Percentiles rank a stretch among this genome's conserved stretches.
Evolutionary conservation across 2,113 vertebrate species (phyloP).

Genomic region (Anseranas semipalmata): DNA sequence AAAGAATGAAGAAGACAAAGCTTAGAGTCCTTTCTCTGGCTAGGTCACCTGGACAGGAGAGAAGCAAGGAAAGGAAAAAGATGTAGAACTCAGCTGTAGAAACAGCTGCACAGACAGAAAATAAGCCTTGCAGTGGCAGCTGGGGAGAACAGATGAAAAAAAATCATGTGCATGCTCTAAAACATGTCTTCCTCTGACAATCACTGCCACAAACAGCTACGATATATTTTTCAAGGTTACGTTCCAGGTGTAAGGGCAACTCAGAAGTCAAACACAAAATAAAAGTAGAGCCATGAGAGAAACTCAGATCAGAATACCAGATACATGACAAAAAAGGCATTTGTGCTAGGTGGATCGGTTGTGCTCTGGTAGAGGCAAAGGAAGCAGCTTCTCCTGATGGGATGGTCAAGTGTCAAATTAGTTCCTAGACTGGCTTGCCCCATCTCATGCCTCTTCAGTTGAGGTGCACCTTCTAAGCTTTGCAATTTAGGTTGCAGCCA

Average conservation of each 20-base stretch:
- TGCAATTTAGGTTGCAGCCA: background rate
- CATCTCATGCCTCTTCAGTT: background rate
- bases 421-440: background rate
- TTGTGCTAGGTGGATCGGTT: background rate
- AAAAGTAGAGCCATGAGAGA: background rate
- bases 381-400: background rate
- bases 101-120: constrained; percentile 49
- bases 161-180: background rate
- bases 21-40: constrained; percentile 74
- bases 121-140: constrained; percentile 29
- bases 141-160: constrained; percentile 4
- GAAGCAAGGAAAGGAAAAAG: constrained; percentile 73
- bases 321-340: background rate
- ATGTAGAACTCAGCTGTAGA: constrained; percentile 60
- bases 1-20: constrained; percentile 79
- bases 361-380: background rate
- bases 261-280: background rate
- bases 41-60: constrained; percentile 80
- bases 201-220: background rate
- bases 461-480: background rate
- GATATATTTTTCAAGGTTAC: background rate
- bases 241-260: background rate
- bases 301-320: background rate
- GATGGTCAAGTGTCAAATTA: background rate
- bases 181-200: background rate